Evolutionary conservation across 2,888 invertebrate species (phyloP).

Genomic region (Sicus ferrugineus): DNA sequence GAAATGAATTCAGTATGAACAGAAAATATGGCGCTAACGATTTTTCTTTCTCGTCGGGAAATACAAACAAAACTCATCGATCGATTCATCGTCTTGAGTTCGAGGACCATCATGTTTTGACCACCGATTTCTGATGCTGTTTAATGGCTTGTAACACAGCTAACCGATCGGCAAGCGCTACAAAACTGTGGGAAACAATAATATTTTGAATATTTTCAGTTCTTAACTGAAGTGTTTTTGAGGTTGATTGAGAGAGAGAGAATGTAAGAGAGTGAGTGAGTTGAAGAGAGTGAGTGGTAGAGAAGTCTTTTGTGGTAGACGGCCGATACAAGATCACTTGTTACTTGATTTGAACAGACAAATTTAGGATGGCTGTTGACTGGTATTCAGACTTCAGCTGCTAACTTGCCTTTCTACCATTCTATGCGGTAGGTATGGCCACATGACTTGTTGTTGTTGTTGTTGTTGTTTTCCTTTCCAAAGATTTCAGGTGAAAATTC

Average conservation of each 20-base stretch:
- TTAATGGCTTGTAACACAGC: neutral
- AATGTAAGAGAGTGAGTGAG: no score
- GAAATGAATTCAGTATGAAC: conserved; percentile 12
- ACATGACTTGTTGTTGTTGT: neutral
- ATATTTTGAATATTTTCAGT: conserved; percentile 24
- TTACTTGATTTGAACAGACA: neutral
- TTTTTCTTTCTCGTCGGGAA: no score
- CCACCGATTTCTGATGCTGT: neutral
- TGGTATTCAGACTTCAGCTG: neutral
- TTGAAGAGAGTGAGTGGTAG: neutral
- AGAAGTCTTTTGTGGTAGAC: neutral
- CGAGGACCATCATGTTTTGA: neutral
- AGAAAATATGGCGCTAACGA: conserved; percentile 28
- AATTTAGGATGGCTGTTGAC: neutral
- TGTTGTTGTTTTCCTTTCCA: neutral
- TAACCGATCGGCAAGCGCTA: conserved; percentile 11
- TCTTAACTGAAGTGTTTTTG: neutral
- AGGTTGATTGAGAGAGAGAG: neutral
- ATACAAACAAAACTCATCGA: no score
- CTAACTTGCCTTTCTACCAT: conserved; percentile 1
- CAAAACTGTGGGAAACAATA: conserved; percentile 30
- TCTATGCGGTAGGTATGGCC: conserved; percentile 24
- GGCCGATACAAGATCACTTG: conserved; percentile 29
- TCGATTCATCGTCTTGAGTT: neutral
- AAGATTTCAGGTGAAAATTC: conserved; percentile 2